Evolutionary conservation across 2,888 invertebrate species (phyloP).

Genomic region (Drosophila acutilabella): DNA sequence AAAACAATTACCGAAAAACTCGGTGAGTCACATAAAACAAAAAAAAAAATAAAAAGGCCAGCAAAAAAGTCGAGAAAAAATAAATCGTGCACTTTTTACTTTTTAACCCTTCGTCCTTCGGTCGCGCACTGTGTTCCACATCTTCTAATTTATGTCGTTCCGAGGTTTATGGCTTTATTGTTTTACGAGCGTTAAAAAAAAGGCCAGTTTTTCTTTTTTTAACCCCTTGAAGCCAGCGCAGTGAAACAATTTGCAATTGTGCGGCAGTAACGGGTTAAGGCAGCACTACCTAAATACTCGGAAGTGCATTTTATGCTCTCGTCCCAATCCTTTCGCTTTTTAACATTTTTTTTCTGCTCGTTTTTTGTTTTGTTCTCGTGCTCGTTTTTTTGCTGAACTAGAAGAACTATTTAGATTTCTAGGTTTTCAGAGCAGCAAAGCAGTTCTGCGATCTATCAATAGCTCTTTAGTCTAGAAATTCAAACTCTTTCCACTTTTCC

Average conservation of each 20-base stretch:
- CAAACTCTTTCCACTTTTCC: too few relatives aligned
- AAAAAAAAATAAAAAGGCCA: slow-evolving; percentile 17
- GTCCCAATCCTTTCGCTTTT: slow-evolving; percentile 12
- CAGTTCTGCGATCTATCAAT: slow-evolving; percentile 20
- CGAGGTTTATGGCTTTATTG: slow-evolving; percentile 75
- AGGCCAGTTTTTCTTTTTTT: slow-evolving; percentile 47
- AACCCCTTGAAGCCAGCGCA: slow-evolving; percentile 61
- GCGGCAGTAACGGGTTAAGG: slow-evolving; percentile 63
- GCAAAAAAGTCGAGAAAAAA: slow-evolving; percentile 13
- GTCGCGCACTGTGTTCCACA: slow-evolving; percentile 60
- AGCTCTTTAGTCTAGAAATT: slow-evolving; percentile 16
- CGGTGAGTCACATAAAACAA: slow-evolving; percentile 39
- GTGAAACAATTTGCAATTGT: slow-evolving; percentile 72
- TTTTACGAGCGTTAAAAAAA: slow-evolving; percentile 69
- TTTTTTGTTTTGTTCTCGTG: slow-evolving; percentile 17
- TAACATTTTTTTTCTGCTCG: slow-evolving; percentile 6
- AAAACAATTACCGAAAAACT: slow-evolving; percentile 44
- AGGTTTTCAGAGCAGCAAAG: slow-evolving; percentile 73
- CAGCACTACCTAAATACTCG: slow-evolving; percentile 55
- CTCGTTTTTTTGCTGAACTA: slow-evolving; percentile 48
- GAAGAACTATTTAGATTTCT: slow-evolving; percentile 73
- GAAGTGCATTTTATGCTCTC: slow-evolving; percentile 66
- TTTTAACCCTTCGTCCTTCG: slow-evolving; percentile 68
- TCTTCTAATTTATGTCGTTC: slow-evolving; percentile 72
- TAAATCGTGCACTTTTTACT: slow-evolving; percentile 54